These are phyloP conservation scores for Paguma larvata DNA, from an alignment of 2,797 vertebrate species.

Conservation along the genomic window DNA sequence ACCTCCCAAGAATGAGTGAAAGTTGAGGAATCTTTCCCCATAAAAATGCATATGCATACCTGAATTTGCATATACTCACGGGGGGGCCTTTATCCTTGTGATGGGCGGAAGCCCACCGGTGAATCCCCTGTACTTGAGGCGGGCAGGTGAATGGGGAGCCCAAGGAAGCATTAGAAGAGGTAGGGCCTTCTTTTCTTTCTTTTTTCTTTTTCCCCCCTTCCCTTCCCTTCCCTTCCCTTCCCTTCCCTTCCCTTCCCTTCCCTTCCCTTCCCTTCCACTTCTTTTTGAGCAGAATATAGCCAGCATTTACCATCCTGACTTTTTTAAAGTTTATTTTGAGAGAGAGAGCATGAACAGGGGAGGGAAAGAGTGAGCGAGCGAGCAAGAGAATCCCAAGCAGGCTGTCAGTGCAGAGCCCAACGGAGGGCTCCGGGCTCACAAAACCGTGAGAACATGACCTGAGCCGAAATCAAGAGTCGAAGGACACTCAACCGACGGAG, in stretches of 20 bases:
- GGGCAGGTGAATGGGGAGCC: background rate
- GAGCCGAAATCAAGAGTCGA: no score
- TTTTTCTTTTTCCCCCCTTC: no score
- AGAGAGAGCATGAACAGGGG: no score
- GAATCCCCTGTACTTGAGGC: background rate
- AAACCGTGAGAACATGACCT: no score
- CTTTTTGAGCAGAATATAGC: background rate
- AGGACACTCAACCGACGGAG: no score
- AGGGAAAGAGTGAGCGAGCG: no score
- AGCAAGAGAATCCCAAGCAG: no score
- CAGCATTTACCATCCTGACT: background rate
- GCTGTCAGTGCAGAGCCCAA: no score
- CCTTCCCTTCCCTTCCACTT: background rate
- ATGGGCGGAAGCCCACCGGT: rapidly evolving
- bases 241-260: background rate
- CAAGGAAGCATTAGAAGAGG: background rate
- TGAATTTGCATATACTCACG: background rate
- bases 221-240: background rate
- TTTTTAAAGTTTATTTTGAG: no score
- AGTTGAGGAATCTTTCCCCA: background rate
- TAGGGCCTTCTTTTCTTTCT: background rate
- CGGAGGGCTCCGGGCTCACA: no score
- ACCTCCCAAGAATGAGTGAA: background rate
- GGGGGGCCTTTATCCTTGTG: background rate
- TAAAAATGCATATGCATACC: background rate